Conservation (phyloP, 1,140 invertebrate species). For the Stratiolaelaps scimitus region DNA sequence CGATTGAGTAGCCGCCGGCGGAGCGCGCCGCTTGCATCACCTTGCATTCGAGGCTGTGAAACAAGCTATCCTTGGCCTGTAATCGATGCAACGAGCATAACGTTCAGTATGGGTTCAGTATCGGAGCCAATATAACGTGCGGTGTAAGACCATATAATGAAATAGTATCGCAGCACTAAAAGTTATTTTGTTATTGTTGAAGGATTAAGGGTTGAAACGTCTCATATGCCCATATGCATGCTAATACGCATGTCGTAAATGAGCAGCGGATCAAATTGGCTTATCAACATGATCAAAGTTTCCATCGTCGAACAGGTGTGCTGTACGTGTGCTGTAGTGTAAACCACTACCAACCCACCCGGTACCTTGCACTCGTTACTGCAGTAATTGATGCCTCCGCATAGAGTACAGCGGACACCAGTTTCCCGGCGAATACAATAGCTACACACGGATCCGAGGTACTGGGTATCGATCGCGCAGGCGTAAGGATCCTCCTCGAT, state of each 20-base stretch:
- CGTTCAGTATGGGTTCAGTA: neutral
- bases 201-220: too few relatives aligned
- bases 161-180: too few relatives aligned
- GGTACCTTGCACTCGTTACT: constrained; percentile 17
- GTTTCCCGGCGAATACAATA: constrained; percentile 5
- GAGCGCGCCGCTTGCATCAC: neutral
- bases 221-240: too few relatives aligned
- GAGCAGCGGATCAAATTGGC: too few relatives aligned
- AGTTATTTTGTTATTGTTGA: too few relatives aligned
- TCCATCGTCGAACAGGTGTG: too few relatives aligned
- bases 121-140: neutral
- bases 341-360: too few relatives aligned
- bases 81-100: neutral
- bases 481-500: constrained; percentile 11
- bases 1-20: neutral
- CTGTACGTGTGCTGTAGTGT: too few relatives aligned
- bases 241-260: too few relatives aligned
- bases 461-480: neutral
- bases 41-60: constrained; percentile 4
- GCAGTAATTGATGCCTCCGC: neutral
- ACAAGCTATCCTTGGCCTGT: neutral
- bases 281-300: too few relatives aligned
- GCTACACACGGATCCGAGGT: neutral
- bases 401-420: neutral
- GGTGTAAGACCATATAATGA: too few relatives aligned